A percentile compares a stretch with the other conserved stretches of the same genome.
phyloP scores from a whole-genome alignment of 2,797 vertebrate genomes.

The Hipposideros larvatus region DNA sequence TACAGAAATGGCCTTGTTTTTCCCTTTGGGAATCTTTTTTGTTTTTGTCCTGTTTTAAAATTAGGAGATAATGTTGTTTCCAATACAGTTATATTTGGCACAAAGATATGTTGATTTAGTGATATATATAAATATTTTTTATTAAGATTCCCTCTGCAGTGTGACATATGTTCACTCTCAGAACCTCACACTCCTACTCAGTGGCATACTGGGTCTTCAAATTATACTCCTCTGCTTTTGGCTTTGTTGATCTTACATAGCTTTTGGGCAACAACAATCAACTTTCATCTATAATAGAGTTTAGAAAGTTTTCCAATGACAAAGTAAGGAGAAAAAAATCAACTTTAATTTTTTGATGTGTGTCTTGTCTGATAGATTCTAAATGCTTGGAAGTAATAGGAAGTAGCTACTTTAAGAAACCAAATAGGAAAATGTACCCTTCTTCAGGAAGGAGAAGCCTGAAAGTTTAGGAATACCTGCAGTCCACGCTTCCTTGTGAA shows the following conservation, averaged over 20 bases:
- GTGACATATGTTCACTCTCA: conserved; percentile 41
- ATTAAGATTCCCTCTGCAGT: conserved; percentile 57
- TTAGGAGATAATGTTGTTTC: conserved; percentile 61
- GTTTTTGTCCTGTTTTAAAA: conserved; percentile 46
- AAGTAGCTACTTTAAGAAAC: not conserved
- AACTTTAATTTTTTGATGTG: not conserved
- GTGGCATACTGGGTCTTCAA: conserved; percentile 42
- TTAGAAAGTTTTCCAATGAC: conserved; percentile 47
- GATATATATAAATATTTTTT: not conserved
- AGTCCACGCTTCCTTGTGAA: not conserved
- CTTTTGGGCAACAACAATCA: conserved; percentile 9
- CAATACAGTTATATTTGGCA: conserved; percentile 50
- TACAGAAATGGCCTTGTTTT: not conserved
- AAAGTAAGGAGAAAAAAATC: conserved; percentile 14
- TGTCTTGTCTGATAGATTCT: not conserved
- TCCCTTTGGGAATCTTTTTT: not conserved
- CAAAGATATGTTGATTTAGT: conserved; percentile 54
- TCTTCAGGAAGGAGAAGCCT: not conserved
- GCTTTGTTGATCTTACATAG: conserved; percentile 47
- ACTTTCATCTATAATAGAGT: not conserved
- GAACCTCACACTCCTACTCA: conserved; percentile 56
- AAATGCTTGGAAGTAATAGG: not conserved
- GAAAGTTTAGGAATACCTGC: not conserved
- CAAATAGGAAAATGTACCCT: not conserved
- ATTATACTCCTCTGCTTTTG: conserved; percentile 61